phyloP scores from a whole-genome alignment of 2,797 vertebrate genomes.

The Hyperoplus lanceolatus region DNA sequence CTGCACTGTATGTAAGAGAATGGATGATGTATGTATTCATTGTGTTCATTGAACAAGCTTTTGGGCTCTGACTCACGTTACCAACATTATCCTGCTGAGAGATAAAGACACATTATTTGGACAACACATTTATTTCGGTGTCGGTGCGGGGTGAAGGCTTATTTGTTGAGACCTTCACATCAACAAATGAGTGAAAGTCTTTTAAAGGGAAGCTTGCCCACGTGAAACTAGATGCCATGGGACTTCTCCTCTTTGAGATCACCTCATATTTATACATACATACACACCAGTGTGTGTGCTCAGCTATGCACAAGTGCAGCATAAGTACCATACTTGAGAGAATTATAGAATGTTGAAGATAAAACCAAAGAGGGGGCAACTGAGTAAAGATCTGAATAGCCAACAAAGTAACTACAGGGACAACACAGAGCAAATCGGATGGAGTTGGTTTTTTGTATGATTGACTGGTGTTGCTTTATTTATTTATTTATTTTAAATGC shows the following conservation, averaged over 20 bases:
- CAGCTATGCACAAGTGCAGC: neutral
- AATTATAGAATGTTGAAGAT: neutral
- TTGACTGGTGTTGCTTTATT: slow-evolving; percentile 24
- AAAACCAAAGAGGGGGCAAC: too few relatives aligned
- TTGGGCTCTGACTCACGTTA: neutral
- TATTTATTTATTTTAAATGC: slow-evolving; percentile 52
- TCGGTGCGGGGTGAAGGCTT: neutral
- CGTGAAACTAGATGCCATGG: neutral
- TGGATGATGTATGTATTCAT: neutral
- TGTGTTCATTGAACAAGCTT: neutral
- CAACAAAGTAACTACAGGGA: neutral
- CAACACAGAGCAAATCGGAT: slow-evolving; percentile 2
- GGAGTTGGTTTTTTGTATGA: slow-evolving; percentile 13
- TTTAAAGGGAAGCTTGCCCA: neutral
- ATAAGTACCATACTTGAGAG: neutral
- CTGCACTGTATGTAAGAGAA: neutral
- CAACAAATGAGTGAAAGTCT: neutral
- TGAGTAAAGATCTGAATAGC: neutral
- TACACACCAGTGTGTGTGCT: neutral
- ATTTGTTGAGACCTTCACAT: neutral
- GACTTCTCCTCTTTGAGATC: neutral
- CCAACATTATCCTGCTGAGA: neutral
- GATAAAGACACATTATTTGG: neutral
- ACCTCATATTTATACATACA: too few relatives aligned
- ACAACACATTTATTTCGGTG: neutral